Base-by-base conservation (phyloP, 2,888 invertebrate genomes). In the Petrolisthes cinctipes region DNA sequence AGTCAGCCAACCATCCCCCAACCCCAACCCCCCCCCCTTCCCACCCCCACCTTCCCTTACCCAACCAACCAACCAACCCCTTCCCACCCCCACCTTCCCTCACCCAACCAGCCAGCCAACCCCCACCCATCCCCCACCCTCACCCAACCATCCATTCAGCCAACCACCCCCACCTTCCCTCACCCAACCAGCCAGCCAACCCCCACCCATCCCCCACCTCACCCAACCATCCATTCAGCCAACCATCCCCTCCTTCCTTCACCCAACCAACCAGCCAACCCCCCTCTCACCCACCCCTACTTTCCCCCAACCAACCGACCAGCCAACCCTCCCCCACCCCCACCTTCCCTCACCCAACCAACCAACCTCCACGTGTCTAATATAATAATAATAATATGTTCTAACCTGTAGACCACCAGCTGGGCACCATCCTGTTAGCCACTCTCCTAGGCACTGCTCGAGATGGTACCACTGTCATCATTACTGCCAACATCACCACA, bases 381-480 rank as follows among this genome's bases (percentile, higher is more conserved):
- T 14, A 61, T 37, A 37, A 37, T 37, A 37, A 37, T 37, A 37
- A 37, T 37, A 9, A 11, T 14, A 61, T 37, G 2, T 37, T 37
- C 88, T 82, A 20, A 90, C 90, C 90, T 53, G 73, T 83, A 20
- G 80, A 75, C 90, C 90, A 90, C 90, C 90, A 90, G 56, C 89
- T 89, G 53, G 90, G 90, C n/a, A 90, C 79, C 90, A 90, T 90
- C 78, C 90, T 81, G 78, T 90, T 90, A n/a, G 89, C 90, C 7
- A 90, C 88, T 5, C 86, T 23, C 37, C 73, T 83, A 14, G 90
- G 90, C 20, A 90, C 86, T 4, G 86, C 89, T 0, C 71, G 23
- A 4, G 81, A 20, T 17, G 83, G 75, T 2, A 20, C 5, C 5
- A 68, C 75, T 14, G 76, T 56, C 23, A 80, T 57, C 14, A 66